Conservation (phyloP, 1,140 invertebrate genomes). For the Cydia splendana region DNA sequence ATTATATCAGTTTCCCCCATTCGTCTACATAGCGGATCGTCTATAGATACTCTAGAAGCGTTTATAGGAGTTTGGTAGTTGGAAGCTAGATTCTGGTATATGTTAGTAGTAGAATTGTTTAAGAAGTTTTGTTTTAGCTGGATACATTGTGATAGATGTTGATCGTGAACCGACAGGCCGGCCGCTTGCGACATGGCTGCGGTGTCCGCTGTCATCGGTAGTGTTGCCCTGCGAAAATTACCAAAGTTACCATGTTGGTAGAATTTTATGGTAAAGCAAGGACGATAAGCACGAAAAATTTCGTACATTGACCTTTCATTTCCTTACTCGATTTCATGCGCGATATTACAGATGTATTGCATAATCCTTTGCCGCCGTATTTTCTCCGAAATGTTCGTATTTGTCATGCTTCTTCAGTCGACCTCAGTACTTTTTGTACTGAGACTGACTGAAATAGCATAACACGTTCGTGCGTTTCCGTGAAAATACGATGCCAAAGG, state of each 20-base stretch:
- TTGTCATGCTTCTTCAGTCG: too few relatives aligned
- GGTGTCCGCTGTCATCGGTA: conserved; percentile 85
- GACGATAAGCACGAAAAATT: too few relatives aligned
- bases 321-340: too few relatives aligned
- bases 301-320: too few relatives aligned
- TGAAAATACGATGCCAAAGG: too few relatives aligned
- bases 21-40: conserved; percentile 66
- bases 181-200: conserved; percentile 78
- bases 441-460: too few relatives aligned
- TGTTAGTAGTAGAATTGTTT: conserved; percentile 69
- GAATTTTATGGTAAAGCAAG: conserved; percentile 38
- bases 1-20: conserved; percentile 68
- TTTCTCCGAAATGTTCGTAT: too few relatives aligned
- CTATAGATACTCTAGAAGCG: conserved; percentile 62
- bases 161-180: conserved; percentile 76
- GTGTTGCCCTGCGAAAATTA: conserved; percentile 83
- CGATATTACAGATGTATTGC: too few relatives aligned
- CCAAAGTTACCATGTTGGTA: conserved; percentile 40
- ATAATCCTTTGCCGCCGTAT: too few relatives aligned
- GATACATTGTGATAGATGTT: conserved; percentile 80
- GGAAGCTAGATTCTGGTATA: conserved; percentile 66
- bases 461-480: too few relatives aligned
- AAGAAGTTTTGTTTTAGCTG: conserved; percentile 77
- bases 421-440: too few relatives aligned
- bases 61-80: conserved; percentile 64